A percentile compares a stretch with the other conserved stretches of the same genome.
Conservation (phyloP, 2,113 vertebrate genomes). For the Ctenodactylus gundi region DNA sequence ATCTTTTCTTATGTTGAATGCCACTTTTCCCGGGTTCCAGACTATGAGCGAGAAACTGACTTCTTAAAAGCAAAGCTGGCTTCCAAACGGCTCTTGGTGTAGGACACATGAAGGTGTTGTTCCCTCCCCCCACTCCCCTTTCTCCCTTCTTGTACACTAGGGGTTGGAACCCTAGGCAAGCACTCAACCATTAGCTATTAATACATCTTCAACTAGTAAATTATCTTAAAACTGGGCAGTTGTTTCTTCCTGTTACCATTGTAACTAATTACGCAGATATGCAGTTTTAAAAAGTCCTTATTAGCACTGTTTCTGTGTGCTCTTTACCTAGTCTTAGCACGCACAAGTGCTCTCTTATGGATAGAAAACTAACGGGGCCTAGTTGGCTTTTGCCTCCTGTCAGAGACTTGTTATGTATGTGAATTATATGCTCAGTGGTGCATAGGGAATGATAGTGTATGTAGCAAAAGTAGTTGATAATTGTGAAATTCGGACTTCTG, state of each 20-base stretch:
- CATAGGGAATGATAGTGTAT: not conserved
- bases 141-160: not conserved
- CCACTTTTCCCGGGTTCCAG: not conserved
- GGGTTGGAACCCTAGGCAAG: not conserved
- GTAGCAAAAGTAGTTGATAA: slow-evolving; percentile 7
- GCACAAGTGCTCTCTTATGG: not conserved
- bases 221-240: not conserved
- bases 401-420: not conserved
- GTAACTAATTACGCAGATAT: not conserved
- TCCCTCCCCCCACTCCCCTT: not conserved
- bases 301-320: not conserved
- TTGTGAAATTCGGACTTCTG: slow-evolving; percentile 7
- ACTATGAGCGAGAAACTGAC: not conserved
- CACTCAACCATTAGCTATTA: not conserved
- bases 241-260: not conserved
- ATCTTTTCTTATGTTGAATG: slow-evolving; percentile 6
- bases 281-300: slow-evolving; percentile 9
- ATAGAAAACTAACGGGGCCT: not conserved
- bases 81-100: not conserved
- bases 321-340: not conserved
- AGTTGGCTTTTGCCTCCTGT: not conserved
- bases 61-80: slow-evolving; percentile 1
- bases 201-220: not conserved
- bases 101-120: no score
- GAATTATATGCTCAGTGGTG: not conserved